Percentiles rank a stretch among this genome's conserved stretches.
Conservation (phyloP, 1,140 invertebrate genomes). For the Trichoplusia ni region DNA sequence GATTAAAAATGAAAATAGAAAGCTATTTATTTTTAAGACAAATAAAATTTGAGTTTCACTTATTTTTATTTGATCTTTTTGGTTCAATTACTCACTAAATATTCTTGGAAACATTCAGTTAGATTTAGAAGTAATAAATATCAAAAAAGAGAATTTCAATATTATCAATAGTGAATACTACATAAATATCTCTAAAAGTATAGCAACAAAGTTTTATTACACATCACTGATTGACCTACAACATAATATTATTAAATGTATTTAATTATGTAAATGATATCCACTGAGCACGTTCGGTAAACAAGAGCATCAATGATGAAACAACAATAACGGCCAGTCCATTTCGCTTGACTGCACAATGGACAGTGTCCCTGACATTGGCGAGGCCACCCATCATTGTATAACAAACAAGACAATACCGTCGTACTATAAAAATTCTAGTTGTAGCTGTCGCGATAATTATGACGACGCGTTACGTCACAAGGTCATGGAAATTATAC, state of each 20-base stretch:
- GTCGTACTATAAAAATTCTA: constrained; percentile 25
- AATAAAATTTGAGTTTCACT: too few relatives aligned
- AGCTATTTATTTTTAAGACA: too few relatives aligned
- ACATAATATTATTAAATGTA: too few relatives aligned
- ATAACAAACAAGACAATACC: constrained; percentile 34
- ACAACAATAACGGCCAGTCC: constrained; percentile 29
- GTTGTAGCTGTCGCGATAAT: constrained; percentile 5
- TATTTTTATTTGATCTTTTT: too few relatives aligned
- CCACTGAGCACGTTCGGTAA: background rate
- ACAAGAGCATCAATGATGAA: constrained; percentile 25
- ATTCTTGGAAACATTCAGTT: too few relatives aligned
- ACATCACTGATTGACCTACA: too few relatives aligned
- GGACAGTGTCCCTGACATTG: constrained; percentile 56
- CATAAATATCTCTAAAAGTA: background rate
- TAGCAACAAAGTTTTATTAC: too few relatives aligned
- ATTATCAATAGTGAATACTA: too few relatives aligned
- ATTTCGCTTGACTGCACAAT: constrained; percentile 38
- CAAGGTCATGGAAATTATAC: constrained; percentile 47
- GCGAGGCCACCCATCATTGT: constrained; percentile 50
- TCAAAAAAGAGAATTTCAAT: background rate
- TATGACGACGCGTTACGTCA: constrained; percentile 55
- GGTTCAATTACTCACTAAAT: too few relatives aligned
- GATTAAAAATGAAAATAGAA: too few relatives aligned
- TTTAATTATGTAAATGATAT: constrained; percentile 5
- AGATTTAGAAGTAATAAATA: too few relatives aligned